phyloP scores from a whole-genome alignment of 2,113 vertebrate genomes.

The Leptobrachium ailaonicum region DNA sequence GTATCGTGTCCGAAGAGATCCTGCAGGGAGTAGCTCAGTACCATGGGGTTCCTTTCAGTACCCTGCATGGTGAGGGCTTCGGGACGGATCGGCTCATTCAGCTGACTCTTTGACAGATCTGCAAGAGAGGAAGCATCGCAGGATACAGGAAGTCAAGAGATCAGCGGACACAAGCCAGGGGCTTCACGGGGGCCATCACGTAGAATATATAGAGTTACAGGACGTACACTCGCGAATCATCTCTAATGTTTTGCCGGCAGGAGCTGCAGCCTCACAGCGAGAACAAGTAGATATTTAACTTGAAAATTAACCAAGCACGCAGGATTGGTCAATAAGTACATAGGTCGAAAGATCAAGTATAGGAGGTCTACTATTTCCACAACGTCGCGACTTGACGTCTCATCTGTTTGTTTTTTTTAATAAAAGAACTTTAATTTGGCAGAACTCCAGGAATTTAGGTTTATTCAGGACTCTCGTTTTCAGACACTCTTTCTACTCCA shows the following conservation, averaged over 20 bases:
- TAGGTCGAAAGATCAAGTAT: too few species aligned
- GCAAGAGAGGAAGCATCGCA: constrained; percentile 17
- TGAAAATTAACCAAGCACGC: background rate
- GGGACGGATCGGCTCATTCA: constrained; percentile 66
- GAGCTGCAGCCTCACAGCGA: background rate
- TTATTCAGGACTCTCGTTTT: too few species aligned
- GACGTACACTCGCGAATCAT: background rate
- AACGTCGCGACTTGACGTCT: too few species aligned
- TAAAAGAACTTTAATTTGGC: too few species aligned
- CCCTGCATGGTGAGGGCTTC: constrained; percentile 78
- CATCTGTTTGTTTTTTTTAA: too few species aligned
- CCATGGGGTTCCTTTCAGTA: constrained; percentile 76
- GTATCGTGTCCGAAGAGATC: constrained; percentile 81
- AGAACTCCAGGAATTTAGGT: too few species aligned
- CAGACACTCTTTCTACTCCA: too few species aligned
- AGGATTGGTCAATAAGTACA: background rate
- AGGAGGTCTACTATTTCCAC: too few species aligned
- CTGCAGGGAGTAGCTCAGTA: constrained; percentile 76
- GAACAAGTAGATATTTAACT: background rate
- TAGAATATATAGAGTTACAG: background rate
- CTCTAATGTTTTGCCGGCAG: background rate
- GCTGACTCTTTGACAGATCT: constrained; percentile 78
- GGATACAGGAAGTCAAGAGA: background rate
- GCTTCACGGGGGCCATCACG: background rate
- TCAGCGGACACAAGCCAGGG: background rate